phyloP scores from a whole-genome alignment of 2,888 invertebrate species.

The Anarsia innoxiella region DNA sequence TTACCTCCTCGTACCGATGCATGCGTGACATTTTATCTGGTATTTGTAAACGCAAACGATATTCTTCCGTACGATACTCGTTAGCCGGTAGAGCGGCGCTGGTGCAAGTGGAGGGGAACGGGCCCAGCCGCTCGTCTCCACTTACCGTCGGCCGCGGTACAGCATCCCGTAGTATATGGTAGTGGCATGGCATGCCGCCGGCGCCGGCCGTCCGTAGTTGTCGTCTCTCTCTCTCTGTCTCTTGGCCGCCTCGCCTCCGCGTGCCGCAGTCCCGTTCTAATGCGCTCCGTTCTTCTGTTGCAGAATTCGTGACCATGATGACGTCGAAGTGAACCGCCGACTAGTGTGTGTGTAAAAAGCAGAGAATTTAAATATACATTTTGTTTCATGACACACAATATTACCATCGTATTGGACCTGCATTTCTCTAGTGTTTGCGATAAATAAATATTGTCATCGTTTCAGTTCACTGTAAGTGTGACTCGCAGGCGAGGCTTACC shows the following conservation, averaged over 20 bases:
- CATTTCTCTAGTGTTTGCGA: constrained; percentile 77
- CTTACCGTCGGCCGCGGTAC: constrained; percentile 13
- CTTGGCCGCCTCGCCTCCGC: background rate
- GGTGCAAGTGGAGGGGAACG: too few species aligned
- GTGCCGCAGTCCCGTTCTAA: background rate
- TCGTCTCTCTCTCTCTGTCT: background rate
- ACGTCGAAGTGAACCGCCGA: constrained; percentile 96
- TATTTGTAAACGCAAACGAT: too few species aligned
- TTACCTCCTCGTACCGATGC: too few species aligned
- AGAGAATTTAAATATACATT: constrained; percentile 78
- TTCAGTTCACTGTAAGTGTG: constrained; percentile 62
- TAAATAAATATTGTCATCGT: constrained; percentile 70
- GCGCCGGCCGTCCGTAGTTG: too few species aligned
- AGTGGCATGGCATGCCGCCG: background rate
- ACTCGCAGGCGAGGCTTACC: constrained; percentile 21
- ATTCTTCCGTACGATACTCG: too few species aligned
- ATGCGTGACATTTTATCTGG: too few species aligned
- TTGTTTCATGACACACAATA: constrained; percentile 77
- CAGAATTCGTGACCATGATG: constrained; percentile 99
- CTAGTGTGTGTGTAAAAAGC: constrained; percentile 76
- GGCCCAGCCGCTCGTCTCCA: too few species aligned
- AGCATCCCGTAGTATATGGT: background rate
- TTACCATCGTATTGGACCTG: constrained; percentile 77
- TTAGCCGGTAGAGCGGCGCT: too few species aligned
- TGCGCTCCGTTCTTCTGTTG: constrained; percentile 49